Evolutionary conservation across 2,113 vertebrate species (phyloP).

Genomic region (Geococcyx californianus): DNA sequence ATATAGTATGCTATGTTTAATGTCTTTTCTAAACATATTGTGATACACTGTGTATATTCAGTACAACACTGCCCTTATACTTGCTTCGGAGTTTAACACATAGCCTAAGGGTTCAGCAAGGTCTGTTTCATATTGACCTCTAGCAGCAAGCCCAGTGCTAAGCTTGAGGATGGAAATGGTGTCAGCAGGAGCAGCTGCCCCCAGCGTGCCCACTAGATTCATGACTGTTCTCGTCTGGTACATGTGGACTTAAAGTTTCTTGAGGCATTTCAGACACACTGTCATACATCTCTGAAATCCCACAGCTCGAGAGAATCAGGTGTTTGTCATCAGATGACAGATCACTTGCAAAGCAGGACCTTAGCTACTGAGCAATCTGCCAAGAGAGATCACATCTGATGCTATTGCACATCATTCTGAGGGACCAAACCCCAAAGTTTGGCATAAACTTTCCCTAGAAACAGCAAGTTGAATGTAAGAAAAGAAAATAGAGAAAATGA

Average conservation of each 20-base stretch:
- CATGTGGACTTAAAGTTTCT: neutral
- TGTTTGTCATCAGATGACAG: neutral
- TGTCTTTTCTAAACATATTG: neutral
- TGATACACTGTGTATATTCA: neutral
- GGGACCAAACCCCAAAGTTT: neutral
- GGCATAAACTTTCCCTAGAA: neutral
- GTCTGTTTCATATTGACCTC: neutral
- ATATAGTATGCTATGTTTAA: neutral
- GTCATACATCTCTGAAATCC: neutral
- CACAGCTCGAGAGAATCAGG: neutral
- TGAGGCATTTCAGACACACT: neutral
- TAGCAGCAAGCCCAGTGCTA: fast-evolving
- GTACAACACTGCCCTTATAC: neutral
- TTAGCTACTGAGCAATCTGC: neutral
- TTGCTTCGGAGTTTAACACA: neutral
- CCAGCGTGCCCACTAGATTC: neutral
- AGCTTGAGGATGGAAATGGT: neutral
- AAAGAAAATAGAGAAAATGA: neutral
- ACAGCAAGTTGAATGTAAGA: neutral
- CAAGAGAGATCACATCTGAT: neutral
- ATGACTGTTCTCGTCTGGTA: fast-evolving
- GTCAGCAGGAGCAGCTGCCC: neutral
- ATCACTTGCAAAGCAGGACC: neutral
- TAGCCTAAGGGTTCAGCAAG: neutral
- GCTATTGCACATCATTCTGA: neutral